Percentiles rank a stretch among this genome's conserved stretches.
These are phyloP conservation scores for Gymnorhina tibicen DNA, from an alignment of 2,113 vertebrate species.

Conservation along the genomic window DNA sequence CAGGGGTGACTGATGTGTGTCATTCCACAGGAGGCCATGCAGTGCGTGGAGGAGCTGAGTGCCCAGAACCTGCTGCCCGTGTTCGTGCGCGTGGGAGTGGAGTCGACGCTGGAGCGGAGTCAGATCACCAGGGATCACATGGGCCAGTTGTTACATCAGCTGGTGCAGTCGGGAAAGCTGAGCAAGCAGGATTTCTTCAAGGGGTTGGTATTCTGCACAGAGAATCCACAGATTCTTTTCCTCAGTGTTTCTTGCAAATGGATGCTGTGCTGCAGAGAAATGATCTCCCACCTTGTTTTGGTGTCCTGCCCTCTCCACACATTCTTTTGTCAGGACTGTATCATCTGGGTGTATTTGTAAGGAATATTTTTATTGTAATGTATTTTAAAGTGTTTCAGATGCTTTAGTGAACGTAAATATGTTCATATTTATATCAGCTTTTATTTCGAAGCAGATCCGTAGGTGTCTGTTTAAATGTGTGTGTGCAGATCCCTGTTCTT, in stretches of 20 bases:
- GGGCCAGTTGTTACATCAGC: slow-evolving; percentile 89
- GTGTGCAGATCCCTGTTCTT: neutral
- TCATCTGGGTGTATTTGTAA: neutral
- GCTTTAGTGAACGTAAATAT: neutral
- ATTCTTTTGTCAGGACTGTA: neutral
- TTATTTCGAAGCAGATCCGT: neutral
- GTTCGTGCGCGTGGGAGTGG: slow-evolving; percentile 90
- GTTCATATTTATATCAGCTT: neutral
- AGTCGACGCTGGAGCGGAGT: slow-evolving; percentile 93
- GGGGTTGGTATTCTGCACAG: slow-evolving; percentile 77
- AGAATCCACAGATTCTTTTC: neutral
- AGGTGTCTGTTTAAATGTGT: neutral
- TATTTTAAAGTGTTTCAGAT: neutral
- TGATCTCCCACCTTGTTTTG: neutral
- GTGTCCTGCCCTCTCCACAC: neutral
- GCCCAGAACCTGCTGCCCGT: slow-evolving; percentile 77
- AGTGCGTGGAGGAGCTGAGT: slow-evolving; percentile 91
- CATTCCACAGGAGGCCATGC: slow-evolving; percentile 85
- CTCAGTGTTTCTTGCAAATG: neutral
- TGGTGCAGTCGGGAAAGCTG: slow-evolving; percentile 84
- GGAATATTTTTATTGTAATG: neutral
- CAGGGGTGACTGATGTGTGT: neutral
- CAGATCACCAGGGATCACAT: slow-evolving; percentile 95
- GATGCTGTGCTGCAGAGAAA: neutral
- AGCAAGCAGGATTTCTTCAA: slow-evolving; percentile 87